Evolutionary conservation across 2,797 vertebrate species (phyloP).

Genomic region (Molossus molossus): DNA sequence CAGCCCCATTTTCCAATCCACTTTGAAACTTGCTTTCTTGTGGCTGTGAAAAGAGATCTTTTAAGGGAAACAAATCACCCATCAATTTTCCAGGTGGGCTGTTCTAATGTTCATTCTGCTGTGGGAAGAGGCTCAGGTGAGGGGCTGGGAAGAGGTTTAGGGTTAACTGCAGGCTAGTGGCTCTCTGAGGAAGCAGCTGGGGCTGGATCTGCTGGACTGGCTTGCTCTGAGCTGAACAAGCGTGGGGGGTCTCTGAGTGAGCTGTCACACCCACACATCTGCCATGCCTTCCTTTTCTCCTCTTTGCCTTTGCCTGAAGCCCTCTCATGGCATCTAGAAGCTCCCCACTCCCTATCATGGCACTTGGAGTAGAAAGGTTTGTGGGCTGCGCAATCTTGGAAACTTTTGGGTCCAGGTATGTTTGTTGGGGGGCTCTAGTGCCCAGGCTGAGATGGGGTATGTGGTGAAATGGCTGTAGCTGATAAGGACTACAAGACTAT

Average conservation of each 20-base stretch:
- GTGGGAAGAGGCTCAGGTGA: neutral
- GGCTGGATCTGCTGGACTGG: neutral
- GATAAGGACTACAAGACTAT: neutral
- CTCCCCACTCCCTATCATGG: neutral
- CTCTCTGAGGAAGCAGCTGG: neutral
- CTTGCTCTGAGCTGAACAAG: neutral
- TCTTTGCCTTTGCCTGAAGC: neutral
- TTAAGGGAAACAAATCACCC: conserved; percentile 43
- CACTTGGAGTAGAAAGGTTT: neutral
- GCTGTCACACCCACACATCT: neutral
- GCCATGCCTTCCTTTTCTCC: neutral
- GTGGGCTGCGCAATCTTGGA: neutral
- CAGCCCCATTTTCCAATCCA: conserved; percentile 66
- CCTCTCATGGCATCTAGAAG: neutral
- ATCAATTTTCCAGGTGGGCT: neutral
- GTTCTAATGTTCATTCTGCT: neutral
- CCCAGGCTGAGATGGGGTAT: neutral
- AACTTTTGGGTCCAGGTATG: neutral
- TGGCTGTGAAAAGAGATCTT: conserved; percentile 67
- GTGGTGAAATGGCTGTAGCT: neutral
- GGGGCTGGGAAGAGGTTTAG: neutral
- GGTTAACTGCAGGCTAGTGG: neutral
- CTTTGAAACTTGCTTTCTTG: conserved; percentile 74
- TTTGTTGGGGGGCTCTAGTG: neutral
- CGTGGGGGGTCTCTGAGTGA: neutral